Evolutionary conservation across 2,888 invertebrate species (phyloP).

Genomic region (Agrotis segetum): DNA sequence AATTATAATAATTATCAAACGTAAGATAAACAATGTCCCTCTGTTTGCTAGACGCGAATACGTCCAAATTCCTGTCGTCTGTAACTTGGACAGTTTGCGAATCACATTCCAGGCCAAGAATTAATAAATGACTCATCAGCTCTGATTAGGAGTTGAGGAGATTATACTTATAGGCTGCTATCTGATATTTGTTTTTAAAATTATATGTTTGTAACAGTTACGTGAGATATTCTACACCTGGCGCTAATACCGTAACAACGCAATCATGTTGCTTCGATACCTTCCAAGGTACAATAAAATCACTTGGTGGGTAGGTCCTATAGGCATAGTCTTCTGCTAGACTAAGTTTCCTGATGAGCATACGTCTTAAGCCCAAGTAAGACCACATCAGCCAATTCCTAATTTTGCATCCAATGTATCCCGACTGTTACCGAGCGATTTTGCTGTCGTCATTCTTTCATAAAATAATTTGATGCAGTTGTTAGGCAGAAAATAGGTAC

Average conservation of each 20-base stretch:
- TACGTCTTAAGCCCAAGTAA: neutral
- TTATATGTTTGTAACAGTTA: slow-evolving; percentile 1
- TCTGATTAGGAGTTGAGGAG: slow-evolving; percentile 30
- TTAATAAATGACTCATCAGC: slow-evolving; percentile 48
- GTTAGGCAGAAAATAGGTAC: neutral
- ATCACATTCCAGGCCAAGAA: slow-evolving; percentile 58
- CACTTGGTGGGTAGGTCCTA: no score
- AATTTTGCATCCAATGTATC: neutral
- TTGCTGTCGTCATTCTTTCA: neutral
- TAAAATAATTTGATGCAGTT: neutral
- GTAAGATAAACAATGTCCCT: slow-evolving; percentile 12
- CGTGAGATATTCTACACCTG: neutral
- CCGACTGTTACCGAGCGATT: no score
- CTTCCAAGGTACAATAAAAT: neutral
- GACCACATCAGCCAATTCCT: no score
- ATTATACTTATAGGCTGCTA: slow-evolving; percentile 9
- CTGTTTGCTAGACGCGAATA: slow-evolving; percentile 44
- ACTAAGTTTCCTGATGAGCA: neutral
- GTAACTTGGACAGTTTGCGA: slow-evolving; percentile 60
- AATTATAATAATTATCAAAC: slow-evolving; percentile 34
- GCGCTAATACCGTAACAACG: neutral
- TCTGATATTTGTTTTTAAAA: slow-evolving; percentile 18
- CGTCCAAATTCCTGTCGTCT: slow-evolving; percentile 45
- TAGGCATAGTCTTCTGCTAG: neutral
- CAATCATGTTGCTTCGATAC: neutral